These are phyloP conservation scores for Masticophis lateralis DNA, from an alignment of 2,797 vertebrate species.

Conservation along the genomic window DNA sequence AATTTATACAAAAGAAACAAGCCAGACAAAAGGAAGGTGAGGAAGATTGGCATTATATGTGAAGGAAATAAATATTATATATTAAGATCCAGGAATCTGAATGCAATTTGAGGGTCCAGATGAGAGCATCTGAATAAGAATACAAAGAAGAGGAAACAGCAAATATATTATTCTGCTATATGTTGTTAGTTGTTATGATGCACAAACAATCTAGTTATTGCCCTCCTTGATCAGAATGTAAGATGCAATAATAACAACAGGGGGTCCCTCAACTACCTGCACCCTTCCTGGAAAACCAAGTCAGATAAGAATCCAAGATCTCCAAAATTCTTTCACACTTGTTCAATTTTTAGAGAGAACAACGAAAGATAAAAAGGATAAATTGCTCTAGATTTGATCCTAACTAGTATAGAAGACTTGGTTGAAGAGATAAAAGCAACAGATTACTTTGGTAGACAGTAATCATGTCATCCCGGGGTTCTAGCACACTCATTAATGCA, in stretches of 20 bases:
- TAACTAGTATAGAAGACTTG: background rate
- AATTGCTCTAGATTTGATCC: background rate
- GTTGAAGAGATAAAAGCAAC: background rate
- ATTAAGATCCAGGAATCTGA: background rate
- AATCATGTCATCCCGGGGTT: background rate
- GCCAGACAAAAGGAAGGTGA: background rate
- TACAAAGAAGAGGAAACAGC: background rate
- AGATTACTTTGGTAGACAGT: background rate
- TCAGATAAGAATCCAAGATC: background rate
- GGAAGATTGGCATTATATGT: background rate
- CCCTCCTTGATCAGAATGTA: background rate
- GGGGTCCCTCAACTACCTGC: background rate
- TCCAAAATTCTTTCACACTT: background rate
- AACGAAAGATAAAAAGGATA: background rate
- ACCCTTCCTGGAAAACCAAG: background rate
- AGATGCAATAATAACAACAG: background rate
- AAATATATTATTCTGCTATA: background rate
- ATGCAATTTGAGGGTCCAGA: background rate
- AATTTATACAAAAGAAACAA: background rate
- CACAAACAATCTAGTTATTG: background rate
- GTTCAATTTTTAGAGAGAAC: background rate
- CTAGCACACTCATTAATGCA: background rate
- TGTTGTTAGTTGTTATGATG: background rate
- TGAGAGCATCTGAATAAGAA: background rate
- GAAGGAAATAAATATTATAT: background rate